These are phyloP conservation scores for Triplophysa rosa DNA, from an alignment of 2,113 vertebrate genomes.

Conservation along the genomic window DNA sequence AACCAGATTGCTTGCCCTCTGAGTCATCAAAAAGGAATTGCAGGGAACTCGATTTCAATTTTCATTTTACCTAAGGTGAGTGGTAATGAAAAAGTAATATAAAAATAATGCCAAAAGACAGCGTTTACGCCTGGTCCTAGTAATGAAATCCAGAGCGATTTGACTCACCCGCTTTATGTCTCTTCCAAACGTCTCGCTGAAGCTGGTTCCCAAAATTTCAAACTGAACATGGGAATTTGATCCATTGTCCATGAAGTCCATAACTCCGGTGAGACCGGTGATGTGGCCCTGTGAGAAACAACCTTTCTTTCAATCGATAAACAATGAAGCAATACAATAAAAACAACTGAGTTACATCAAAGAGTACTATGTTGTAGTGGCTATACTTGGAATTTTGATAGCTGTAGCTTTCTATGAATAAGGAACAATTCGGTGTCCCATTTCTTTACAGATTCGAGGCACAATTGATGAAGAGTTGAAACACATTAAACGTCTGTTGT, in stretches of 20 bases:
- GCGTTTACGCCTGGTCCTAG: not conserved
- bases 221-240: constrained; percentile 96
- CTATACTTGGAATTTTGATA: not conserved
- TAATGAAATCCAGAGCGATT: not conserved
- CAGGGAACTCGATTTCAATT: constrained; percentile 1
- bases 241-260: constrained; percentile 93
- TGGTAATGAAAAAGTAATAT: not conserved
- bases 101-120: constrained; percentile 1
- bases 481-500: too few species aligned
- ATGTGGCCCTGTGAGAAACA: constrained; percentile 83
- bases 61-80: constrained; percentile 7
- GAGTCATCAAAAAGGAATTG: not conserved
- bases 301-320: not conserved
- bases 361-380: not conserved
- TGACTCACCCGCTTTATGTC: constrained; percentile 91
- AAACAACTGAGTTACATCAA: constrained; percentile 8
- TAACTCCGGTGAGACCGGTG: constrained; percentile 89
- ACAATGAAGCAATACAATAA: not conserved
- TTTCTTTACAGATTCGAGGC: too few species aligned
- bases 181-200: constrained; percentile 97
- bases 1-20: not conserved
- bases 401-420: too few species aligned
- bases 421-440: too few species aligned
- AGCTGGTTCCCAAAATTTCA: constrained; percentile 96
- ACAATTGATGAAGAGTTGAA: too few species aligned